These are phyloP conservation scores for Mactromeris polynyma DNA, from an alignment of 2,888 invertebrate species.

Conservation along the genomic window DNA sequence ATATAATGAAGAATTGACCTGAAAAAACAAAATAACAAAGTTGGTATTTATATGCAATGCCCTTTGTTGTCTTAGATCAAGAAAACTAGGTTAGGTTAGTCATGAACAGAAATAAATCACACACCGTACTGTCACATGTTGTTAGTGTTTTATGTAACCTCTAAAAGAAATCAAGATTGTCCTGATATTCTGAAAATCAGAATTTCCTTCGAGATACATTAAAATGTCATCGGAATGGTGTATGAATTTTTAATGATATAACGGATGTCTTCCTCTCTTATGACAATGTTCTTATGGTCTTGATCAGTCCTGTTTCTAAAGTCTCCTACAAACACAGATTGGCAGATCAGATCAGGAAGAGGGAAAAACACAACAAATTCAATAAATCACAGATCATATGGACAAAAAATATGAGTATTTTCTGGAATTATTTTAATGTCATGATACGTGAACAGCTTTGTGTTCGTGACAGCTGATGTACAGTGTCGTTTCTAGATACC, in stretches of 20 bases:
- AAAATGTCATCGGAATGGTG: slow-evolving; percentile 2
- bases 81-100: not conserved
- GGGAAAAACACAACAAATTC: too few relatives aligned
- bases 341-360: not conserved
- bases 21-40: not conserved
- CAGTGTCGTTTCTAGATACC: too few relatives aligned
- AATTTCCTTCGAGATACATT: slow-evolving; percentile 11
- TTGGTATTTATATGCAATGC: not conserved
- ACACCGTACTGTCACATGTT: not conserved
- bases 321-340: not conserved
- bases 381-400: too few relatives aligned
- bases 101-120: not conserved
- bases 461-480: too few relatives aligned
- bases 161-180: not conserved
- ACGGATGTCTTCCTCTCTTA: not conserved
- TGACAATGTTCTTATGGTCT: not conserved
- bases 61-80: not conserved
- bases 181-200: not conserved
- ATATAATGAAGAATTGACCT: not conserved
- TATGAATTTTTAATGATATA: slow-evolving; percentile 12
- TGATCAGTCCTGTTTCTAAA: not conserved
- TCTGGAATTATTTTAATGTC: too few relatives aligned
- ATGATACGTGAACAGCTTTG: too few relatives aligned
- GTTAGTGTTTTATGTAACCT: not conserved
- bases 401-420: too few relatives aligned